Base-by-base conservation (phyloP, 1,140 invertebrate species). In the Drosophila carrolli region DNA sequence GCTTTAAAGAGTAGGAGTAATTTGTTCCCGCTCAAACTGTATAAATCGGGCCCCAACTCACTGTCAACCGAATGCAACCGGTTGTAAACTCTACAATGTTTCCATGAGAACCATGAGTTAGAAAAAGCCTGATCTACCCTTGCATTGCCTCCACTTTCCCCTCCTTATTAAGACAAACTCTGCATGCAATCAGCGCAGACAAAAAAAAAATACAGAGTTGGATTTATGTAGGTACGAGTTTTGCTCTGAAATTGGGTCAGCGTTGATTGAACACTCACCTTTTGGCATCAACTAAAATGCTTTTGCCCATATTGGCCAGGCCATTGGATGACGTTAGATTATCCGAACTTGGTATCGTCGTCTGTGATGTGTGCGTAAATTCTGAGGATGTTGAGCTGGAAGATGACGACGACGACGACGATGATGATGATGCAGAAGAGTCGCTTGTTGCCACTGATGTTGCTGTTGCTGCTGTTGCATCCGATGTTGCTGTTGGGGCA, bases 281-380 rank as follows among this genome's bases (percentile, higher is more conserved):
- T 88, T 89, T 89, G 83, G 79, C 79, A 89, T 89, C 83, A 51
- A 83, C 60, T 83, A 89, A 83, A 80, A 89, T 89, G 80, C 79
- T 83, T 77, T 88, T 88, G 84, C 60, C 77, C 84, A 88, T 81
- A 74, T 78, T 82, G 55, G 80, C 59, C 27, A 57, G 11, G 0
- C 71, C 72, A 75, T 75, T 70, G 63, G 73, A 76, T 76, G 79
- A 81, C 70, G 79, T 83, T 82, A 82, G 81, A 84, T 88, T 88
- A 83, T 88, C 84, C 84, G 84, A 75, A 89, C 84, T 89, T 80
- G 84, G 84, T 66, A 88, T 89, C 66, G 83, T 86, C 11, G 83
- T 86, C 68, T 86, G 83, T 83, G 83, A 86, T 79, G 83, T 86
- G 61, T 89, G 79, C 84, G 79, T 86, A 76, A 81, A 83, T 65